Evolutionary conservation across 2,797 vertebrate genomes (phyloP), one percentile per base, ranked within the genome.

Genomic region (Myotis pilosus): DNA sequence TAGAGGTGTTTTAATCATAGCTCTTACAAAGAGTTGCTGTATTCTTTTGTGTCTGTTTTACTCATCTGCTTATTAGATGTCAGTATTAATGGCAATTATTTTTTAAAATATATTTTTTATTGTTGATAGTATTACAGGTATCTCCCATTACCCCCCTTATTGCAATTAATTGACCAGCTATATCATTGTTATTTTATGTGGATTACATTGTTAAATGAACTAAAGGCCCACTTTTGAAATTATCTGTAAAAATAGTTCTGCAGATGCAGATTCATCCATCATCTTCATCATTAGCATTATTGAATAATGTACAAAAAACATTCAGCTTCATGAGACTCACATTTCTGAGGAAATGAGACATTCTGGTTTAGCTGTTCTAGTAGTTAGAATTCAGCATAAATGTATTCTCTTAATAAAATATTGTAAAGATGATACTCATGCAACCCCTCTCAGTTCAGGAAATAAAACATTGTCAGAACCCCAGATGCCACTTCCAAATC

Each of bases 11-110:
- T 97, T 76, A 97, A 7, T 95, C 88, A 44, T 1, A 5, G 6
- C 83, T 66, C 64, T 71, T 95, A 89, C 83, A 93, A 1, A 91
- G 83, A 96, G 74, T 38, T 78, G 38, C 68, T 95, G 38, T 92
- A 81, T 87, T 71, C 60, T 92, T 96, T 94, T 89, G 92, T 87
- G 57, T 95, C 55, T 66, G 19, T 75, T 69, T 82, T 13, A 57
- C 89, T 95, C n/a, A 57, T 96, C 25, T 87, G 22, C 90, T 96
- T 49, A 87, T 91, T 94, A 95, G 97, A 94, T 94, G 87, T 96
- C 86, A 95, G 55, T 94, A 87, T 91, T 96, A 95, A 75, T 83
- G 92, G 51, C 91, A 57, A 85, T 60, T 95, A 95, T 6, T 60
- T 60, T 60, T 60, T 25, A 11, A 60, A 57, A 60, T 60, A 28